Evolutionary conservation across 2,888 invertebrate species (phyloP).

Genomic region (Chrysolina americana): DNA sequence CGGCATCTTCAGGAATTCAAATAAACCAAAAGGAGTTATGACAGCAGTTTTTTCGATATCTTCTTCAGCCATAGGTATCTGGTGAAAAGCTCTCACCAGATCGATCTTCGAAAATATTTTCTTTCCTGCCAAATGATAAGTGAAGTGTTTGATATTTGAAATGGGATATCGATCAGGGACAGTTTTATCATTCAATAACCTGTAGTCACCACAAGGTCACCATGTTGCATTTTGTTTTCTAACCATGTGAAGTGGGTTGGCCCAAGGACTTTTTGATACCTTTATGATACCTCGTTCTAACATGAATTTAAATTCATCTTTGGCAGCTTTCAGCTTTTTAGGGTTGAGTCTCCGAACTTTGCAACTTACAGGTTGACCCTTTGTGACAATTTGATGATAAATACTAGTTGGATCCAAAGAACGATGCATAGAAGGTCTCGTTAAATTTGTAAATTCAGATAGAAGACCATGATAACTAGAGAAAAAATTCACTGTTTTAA

Average conservation of each 20-base stretch:
- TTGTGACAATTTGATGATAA: background rate
- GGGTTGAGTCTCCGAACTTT: background rate
- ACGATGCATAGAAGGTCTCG: background rate
- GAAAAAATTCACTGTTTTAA: background rate
- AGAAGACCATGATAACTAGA: background rate
- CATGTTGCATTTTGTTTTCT: slow-evolving; percentile 55
- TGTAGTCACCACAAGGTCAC: slow-evolving; percentile 65
- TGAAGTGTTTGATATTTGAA: slow-evolving; percentile 56
- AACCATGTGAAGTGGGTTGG: slow-evolving; percentile 56
- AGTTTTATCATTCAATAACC: slow-evolving; percentile 58
- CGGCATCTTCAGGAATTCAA: no score
- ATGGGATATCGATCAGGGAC: slow-evolving; percentile 55
- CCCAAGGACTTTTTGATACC: slow-evolving; percentile 27
- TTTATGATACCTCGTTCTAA: background rate
- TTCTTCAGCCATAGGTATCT: slow-evolving; percentile 60
- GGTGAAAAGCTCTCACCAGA: slow-evolving; percentile 61
- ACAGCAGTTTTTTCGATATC: slow-evolving; percentile 64
- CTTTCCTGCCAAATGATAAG: slow-evolving; percentile 21
- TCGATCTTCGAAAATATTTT: slow-evolving; percentile 59
- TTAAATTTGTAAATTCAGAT: background rate
- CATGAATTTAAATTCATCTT: background rate
- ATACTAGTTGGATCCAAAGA: background rate
- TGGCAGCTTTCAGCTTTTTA: no score
- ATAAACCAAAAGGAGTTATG: no score
- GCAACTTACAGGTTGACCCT: background rate